Base-by-base conservation (phyloP, 92 coral and sea anemone genomes). In the Phymanthus crucifer region DNA sequence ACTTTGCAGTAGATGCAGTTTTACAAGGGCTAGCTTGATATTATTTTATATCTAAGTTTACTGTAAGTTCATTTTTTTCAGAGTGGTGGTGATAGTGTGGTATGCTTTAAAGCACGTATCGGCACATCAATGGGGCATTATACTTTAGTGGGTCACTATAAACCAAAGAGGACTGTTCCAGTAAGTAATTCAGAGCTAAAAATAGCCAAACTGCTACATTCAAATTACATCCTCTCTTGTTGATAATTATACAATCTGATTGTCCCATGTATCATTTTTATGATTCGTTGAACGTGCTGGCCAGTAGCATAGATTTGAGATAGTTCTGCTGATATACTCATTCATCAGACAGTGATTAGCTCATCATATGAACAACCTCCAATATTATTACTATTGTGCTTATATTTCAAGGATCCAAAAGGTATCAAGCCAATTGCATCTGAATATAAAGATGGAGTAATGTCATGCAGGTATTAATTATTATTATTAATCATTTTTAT, bases 21-120 rank as follows among this genome's bases (percentile, higher is more conserved):
- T 54, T 10, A 43, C 64, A 54, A 19, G 64, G 64, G 64, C 48
- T 10, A 43, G 14, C 14, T 54, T 54, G n/a, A 3, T 54, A 54
- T 19, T 54, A 4, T 19, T 19, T 19, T 54, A 54, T 19, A 10
- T 14, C 19, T 50, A 23, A 54, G 29, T 24, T 54, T 23, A 18
- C 12, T 24, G 34, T 18, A 27, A 21, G 27, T 29, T 33, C 3
- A 27, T 27, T 61, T 61, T 61, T 61, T 54, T 75, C 79, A 89
- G 93, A 83, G 77, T 69, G 90, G 90, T 26, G 82, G 90, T 31
- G 90, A 89, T 71, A n/a, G 85, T 36, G 71, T 89, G 61, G 86
- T 89, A 16, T 89, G 93, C 38, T 89, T 84, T 35, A 77, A 78
- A 38, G 37, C 87, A 46, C 24, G 26, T 7, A 85, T 43, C 50